Conservation (phyloP, 2,888 invertebrate species). For the Thalpophila matura region DNA sequence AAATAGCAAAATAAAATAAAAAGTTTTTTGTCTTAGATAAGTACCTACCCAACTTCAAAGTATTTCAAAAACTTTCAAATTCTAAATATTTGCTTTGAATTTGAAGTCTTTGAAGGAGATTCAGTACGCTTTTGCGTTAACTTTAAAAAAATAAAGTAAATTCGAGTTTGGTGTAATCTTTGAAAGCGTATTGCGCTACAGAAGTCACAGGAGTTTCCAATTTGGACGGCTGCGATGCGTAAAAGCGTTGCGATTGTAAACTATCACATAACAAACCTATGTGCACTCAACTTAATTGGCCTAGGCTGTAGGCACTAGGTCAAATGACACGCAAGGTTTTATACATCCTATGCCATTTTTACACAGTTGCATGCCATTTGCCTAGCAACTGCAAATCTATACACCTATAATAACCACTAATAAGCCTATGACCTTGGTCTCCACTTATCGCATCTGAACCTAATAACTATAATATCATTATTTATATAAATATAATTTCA, state of each 20-base stretch:
- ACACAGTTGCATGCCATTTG: slow-evolving; percentile 7
- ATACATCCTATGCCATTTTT: background rate
- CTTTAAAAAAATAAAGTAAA: background rate
- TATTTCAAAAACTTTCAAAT: background rate
- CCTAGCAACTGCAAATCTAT: slow-evolving; percentile 24
- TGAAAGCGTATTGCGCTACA: slow-evolving; percentile 24
- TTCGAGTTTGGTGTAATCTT: slow-evolving; percentile 26
- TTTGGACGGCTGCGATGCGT: slow-evolving; percentile 77
- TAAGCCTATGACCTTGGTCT: slow-evolving; percentile 47
- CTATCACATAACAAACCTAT: slow-evolving; percentile 45
- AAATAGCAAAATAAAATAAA: too few species aligned
- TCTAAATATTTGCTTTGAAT: too few species aligned
- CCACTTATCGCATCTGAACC: slow-evolving; percentile 38
- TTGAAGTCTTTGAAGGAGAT: too few species aligned
- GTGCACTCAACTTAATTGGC: slow-evolving; percentile 43
- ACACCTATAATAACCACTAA: slow-evolving; percentile 29
- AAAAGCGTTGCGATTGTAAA: slow-evolving; percentile 71
- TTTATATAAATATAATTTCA: slow-evolving; percentile 42
- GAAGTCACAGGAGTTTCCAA: slow-evolving; percentile 50
- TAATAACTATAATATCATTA: slow-evolving; percentile 43
- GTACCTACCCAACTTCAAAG: too few species aligned
- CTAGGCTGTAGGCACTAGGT: slow-evolving; percentile 1
- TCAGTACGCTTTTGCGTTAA: too few species aligned
- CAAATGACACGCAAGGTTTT: slow-evolving; percentile 5
- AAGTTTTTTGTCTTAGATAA: too few species aligned